These are phyloP conservation scores for Rhinatrema bivittatum DNA, from an alignment of 2,797 vertebrate species.

Conservation along the genomic window DNA sequence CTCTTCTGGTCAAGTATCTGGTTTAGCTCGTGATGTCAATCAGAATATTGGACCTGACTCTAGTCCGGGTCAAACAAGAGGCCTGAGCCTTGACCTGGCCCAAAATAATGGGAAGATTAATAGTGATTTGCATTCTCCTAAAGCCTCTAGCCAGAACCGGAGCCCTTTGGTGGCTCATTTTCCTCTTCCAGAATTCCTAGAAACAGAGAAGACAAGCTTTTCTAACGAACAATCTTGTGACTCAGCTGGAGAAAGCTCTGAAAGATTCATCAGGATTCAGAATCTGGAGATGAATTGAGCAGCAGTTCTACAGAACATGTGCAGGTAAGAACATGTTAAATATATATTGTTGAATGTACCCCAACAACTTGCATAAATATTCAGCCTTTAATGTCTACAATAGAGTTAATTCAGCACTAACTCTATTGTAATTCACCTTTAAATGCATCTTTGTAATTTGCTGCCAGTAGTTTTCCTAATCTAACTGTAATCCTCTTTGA, in stretches of 20 bases:
- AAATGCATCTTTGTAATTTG: no score
- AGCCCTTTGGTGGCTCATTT: slow-evolving; percentile 59
- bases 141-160: slow-evolving; percentile 54
- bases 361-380: background rate
- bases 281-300: slow-evolving; percentile 92
- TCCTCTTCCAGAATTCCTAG: slow-evolving; percentile 54
- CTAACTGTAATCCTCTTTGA: no score
- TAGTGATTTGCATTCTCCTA: slow-evolving; percentile 76
- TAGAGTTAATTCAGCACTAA: background rate
- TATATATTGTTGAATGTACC: background rate
- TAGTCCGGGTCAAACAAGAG: slow-evolving; percentile 62
- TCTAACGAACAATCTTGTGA: slow-evolving; percentile 63
- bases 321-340: slow-evolving; percentile 60
- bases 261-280: slow-evolving; percentile 82
- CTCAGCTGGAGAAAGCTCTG: slow-evolving; percentile 68
- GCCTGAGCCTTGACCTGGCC: slow-evolving; percentile 61
- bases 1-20: slow-evolving; percentile 68
- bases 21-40: slow-evolving; percentile 75
- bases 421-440: no score
- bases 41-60: slow-evolving; percentile 70
- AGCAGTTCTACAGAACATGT: slow-evolving; percentile 91
- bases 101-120: slow-evolving; percentile 77
- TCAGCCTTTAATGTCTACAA: background rate
- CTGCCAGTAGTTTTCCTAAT: no score
- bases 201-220: slow-evolving; percentile 62